These are phyloP conservation scores for Euphydryas editha DNA, from an alignment of 2,888 invertebrate species.

Conservation along the genomic window DNA sequence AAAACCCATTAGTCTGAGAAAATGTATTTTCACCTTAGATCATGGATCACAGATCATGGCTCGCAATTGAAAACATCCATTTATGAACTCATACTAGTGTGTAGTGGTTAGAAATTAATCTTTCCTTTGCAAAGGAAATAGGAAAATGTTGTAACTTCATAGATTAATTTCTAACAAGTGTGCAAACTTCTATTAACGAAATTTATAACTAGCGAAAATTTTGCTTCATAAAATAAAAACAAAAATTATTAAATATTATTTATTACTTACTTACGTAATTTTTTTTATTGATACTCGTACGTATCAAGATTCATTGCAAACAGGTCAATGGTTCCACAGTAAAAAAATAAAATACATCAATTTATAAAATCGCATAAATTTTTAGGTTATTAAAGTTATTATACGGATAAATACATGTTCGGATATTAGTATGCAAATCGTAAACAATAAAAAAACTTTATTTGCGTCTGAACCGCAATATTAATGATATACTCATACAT, in stretches of 20 bases:
- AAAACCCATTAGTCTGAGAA: slow-evolving; percentile 48
- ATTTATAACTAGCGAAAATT: background rate
- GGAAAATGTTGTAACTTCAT: slow-evolving; percentile 25
- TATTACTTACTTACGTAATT: background rate
- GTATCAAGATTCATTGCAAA: no score
- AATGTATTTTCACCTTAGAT: slow-evolving; percentile 64
- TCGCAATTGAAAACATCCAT: slow-evolving; percentile 64
- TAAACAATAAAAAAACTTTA: no score
- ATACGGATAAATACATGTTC: no score
- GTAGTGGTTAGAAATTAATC: slow-evolving; percentile 54
- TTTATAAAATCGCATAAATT: no score
- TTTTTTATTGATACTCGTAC: background rate
- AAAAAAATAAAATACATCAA: no score
- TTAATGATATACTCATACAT: no score
- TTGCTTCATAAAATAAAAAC: background rate
- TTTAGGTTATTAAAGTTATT: no score
- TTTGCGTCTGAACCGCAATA: no score
- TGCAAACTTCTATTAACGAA: slow-evolving; percentile 16
- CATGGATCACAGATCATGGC: slow-evolving; percentile 65
- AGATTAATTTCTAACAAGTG: no score
- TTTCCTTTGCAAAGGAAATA: slow-evolving; percentile 52
- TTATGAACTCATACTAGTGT: slow-evolving; percentile 48
- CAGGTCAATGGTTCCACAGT: no score
- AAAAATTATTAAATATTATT: background rate
- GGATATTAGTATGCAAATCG: no score